These are phyloP conservation scores for Tychaedon coryphoeus DNA, from an alignment of 2,113 vertebrate genomes.

Conservation along the genomic window DNA sequence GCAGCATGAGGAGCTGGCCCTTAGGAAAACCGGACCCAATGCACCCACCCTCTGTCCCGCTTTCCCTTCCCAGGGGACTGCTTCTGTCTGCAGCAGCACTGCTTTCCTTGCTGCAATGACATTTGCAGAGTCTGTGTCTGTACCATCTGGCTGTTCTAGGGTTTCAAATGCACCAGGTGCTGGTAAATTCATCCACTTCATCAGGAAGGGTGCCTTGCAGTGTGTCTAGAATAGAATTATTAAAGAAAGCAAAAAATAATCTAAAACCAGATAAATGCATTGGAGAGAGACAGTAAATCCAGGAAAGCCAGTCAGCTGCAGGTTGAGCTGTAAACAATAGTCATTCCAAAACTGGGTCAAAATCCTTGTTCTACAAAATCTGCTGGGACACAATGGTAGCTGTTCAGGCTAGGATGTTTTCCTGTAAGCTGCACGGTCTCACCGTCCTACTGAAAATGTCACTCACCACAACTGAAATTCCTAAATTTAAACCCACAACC, in stretches of 20 bases:
- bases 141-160: neutral
- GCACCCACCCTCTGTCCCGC: neutral
- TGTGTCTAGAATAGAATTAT: neutral
- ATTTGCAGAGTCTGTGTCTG: neutral
- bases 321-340: neutral
- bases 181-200: neutral
- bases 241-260: neutral
- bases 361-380: neutral
- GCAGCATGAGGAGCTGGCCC: neutral
- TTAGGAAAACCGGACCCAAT: neutral
- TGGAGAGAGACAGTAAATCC: neutral
- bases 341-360: neutral
- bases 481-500: neutral
- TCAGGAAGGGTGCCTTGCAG: neutral
- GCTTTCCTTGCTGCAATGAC: neutral
- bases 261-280: neutral
- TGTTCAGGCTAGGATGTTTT: neutral
- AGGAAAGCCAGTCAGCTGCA: neutral
- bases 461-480: neutral
- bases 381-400: neutral
- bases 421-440: neutral
- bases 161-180: neutral
- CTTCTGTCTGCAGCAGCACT: neutral
- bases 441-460: neutral
- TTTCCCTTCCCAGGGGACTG: fast-evolving